Conservation (phyloP, 2,888 invertebrate genomes). For the Pseudococcus jackbeardsleyi region DNA sequence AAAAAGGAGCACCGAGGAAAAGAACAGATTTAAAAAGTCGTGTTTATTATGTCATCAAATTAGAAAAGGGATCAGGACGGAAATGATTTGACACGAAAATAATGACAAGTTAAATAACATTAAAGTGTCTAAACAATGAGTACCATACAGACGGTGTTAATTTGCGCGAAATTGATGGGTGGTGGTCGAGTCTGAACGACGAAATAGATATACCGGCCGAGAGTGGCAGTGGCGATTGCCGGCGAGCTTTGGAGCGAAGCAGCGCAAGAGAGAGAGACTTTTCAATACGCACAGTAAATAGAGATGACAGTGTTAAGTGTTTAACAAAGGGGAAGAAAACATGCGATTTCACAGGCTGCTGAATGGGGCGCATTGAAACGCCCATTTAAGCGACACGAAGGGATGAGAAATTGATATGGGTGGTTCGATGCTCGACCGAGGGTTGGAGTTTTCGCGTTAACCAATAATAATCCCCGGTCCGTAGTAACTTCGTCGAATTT, state of each 20-base stretch:
- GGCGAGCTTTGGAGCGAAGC: neutral
- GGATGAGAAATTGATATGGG: conserved; percentile 63
- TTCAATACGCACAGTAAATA: conserved; percentile 25
- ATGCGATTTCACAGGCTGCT: conserved; percentile 60
- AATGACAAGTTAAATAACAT: conserved; percentile 64
- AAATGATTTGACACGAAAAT: conserved; percentile 64
- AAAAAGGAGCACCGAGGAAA: neutral
- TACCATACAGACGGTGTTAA: conserved; percentile 54
- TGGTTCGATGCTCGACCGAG: conserved; percentile 56
- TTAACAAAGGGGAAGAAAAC: conserved; percentile 62
- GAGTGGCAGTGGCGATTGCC: neutral
- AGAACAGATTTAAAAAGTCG: conserved; percentile 44
- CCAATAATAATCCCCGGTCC: conserved; percentile 56
- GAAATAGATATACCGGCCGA: neutral
- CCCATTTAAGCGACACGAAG: conserved; percentile 56
- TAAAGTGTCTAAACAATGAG: conserved; percentile 62
- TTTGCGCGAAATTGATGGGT: conserved; percentile 50
- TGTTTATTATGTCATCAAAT: conserved; percentile 58
- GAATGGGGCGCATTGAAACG: conserved; percentile 60
- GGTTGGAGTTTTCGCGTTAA: conserved; percentile 53
- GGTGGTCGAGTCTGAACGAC: neutral
- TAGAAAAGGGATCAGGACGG: conserved; percentile 56
- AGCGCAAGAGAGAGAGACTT: neutral
- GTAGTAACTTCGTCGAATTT: conserved; percentile 16
- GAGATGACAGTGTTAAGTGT: conserved; percentile 63